phyloP scores from a whole-genome alignment of 2,888 invertebrate species.

The Spodoptera picta region DNA sequence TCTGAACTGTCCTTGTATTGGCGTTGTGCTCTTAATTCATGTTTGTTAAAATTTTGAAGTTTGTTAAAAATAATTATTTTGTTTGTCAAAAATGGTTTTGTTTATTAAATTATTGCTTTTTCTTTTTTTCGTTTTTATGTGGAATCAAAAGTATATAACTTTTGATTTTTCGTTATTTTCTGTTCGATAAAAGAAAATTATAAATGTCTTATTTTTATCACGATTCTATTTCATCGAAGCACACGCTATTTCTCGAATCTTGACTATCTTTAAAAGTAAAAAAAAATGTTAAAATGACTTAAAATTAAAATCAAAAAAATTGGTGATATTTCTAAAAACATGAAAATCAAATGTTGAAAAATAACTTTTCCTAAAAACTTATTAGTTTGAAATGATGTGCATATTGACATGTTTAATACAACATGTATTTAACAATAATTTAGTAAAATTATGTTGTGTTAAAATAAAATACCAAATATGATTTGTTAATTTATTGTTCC shows the following conservation, averaged over 20 bases:
- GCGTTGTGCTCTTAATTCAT: constrained; percentile 49
- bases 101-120: neutral
- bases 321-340: constrained; percentile 55
- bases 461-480: no score
- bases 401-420: neutral
- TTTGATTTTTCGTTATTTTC: neutral
- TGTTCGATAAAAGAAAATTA: neutral
- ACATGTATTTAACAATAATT: neutral
- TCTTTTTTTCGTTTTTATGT: neutral
- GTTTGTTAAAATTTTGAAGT: constrained; percentile 8
- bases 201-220: constrained; percentile 6
- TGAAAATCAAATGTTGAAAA: constrained; percentile 52
- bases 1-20: constrained; percentile 58
- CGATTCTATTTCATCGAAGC: constrained; percentile 35
- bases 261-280: constrained; percentile 54
- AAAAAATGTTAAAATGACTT: constrained; percentile 41
- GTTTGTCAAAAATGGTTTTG: constrained; percentile 1
- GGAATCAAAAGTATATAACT: neutral
- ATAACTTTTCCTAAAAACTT: constrained; percentile 56
- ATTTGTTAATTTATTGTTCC: no score
- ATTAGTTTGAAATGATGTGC: constrained; percentile 52
- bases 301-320: constrained; percentile 47
- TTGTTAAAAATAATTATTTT: constrained; percentile 11
- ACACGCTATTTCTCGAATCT: constrained; percentile 59
- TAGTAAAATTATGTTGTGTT: neutral